Evolutionary conservation across 1,140 invertebrate genomes (phyloP), one percentile per base, ranked within the genome.

Genomic region (Bombus pascuorum): DNA sequence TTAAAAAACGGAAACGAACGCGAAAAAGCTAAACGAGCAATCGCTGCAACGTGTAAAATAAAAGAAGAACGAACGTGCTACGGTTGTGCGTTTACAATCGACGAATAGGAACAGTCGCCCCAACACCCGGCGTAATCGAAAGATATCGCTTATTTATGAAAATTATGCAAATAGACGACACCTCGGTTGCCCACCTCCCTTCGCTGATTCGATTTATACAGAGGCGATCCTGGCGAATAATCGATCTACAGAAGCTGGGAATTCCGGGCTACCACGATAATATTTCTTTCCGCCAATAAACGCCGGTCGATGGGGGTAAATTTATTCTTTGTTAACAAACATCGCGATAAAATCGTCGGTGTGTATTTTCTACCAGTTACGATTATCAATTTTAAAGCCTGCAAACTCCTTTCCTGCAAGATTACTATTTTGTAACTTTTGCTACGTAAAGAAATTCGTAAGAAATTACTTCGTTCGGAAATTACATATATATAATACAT

Each of bases 91-190:
- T 59, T 28, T 25, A 76, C 34, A 28, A 39, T 42, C 37, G 70
- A 39, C 68, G 59, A 78, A 32, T 53, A 42, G 65, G 32, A 70
- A 37, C 44, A 53, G 37, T 15, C 28, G 32, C 9, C 2, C 8
- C 15, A 37, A 32, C 6, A 65, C 15, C 25, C 2, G 32, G 72
- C 47, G 37, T 70, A 77, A 83, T 83, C 81, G n/a, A 77, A 83
- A 76, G 74, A 77, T 70, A 83, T 70, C 73, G 81, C 37, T 77
- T 77, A 70, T 83, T 77, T 83, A 77, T 83, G 81, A 83, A 83
- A 76, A 83, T 83, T 83, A 83, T 77, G 74, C 81, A 77, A 83
- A 83, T 77, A 18, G 12, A 42, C 22, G 65, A 9, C 34, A 39
- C n/a, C 15, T 28, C 44, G 77, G 47, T 39, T 47, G 34, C 47